Evolutionary conservation across 2,888 invertebrate species (phyloP), one percentile per base, ranked within the genome.

Genomic region (Tanypteryx hageni): DNA sequence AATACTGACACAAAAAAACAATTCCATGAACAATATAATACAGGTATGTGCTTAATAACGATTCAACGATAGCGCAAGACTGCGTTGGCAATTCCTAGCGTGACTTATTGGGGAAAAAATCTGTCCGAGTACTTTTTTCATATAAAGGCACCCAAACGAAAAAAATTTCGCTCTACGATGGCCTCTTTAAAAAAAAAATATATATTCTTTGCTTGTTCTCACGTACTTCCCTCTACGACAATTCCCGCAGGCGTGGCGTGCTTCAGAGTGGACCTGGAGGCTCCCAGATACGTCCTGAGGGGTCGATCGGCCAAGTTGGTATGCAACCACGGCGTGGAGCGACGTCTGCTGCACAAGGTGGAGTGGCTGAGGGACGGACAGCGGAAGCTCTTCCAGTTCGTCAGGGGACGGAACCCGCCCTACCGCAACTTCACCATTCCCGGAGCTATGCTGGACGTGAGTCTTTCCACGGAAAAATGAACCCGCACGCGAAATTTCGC

Each of bases 321-420:
- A 94, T 98, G 98, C 96, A 96, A 97, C 93, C 97, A 98, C 95
- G 97, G 97, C 95, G 97, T 98, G 93, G 96, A 96, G 86, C 96
- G 96, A 84, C 97, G 97, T 94, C 96, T 97, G 94, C 96, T 98
- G 92, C 97, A 97, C 96, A 98, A 98, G 95, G 97, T 98, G 94
- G 97, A 97, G 95, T 97, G 97, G 96, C 96, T 96, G 92, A 96
- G 97, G 93, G 96, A 96, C 94, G 96, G 96, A 94, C 96, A 96
- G 94, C 96, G 96, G 94, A 98, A 97, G 95, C 97, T 98, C 95
- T 97, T 98, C 95, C 97, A 97, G 95, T 98, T 97, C 95, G 97
- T 98, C 94, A 97, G 97, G 94, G 97, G 97, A 93, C 96, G 98
- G 93, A 97, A 96, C 94, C 97, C 97, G 93, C 97, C 98, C 92